Evolutionary conservation across 2,797 vertebrate species (phyloP).

Genomic region (Atherinosoma microstoma): DNA sequence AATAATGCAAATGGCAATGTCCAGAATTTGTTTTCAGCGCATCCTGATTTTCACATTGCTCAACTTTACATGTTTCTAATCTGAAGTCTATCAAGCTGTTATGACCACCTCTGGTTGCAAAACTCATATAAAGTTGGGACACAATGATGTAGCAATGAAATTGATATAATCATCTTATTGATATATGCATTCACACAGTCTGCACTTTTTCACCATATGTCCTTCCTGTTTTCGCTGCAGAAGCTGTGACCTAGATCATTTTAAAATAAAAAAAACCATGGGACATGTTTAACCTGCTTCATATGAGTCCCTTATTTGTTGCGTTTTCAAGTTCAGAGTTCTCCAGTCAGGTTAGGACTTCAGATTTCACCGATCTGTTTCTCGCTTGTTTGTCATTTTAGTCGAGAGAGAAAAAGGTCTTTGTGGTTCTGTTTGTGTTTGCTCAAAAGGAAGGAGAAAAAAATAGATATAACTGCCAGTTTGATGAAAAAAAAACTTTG

Average conservation of each 20-base stretch:
- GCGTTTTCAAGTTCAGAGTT: neutral
- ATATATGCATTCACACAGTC: too few species aligned
- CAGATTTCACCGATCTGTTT: neutral
- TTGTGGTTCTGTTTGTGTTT: conserved; percentile 2
- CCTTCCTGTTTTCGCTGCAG: neutral
- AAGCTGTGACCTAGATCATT: neutral
- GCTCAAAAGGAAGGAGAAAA: neutral
- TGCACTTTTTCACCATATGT: neutral
- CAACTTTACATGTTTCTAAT: neutral
- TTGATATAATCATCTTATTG: too few species aligned
- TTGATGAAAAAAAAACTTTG: neutral
- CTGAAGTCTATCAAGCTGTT: neutral
- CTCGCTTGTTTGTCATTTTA: neutral
- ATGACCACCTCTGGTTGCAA: neutral
- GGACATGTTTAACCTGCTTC: too few species aligned
- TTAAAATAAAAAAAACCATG: too few species aligned
- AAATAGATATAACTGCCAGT: too few species aligned
- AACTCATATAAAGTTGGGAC: too few species aligned
- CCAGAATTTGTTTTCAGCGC: conserved; percentile 32
- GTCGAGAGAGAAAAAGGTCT: neutral
- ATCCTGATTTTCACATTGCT: neutral
- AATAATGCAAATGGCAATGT: conserved; percentile 58
- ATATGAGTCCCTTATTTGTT: neutral
- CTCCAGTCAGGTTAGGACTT: neutral
- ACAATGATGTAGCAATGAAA: too few species aligned